Percentiles rank a stretch among this genome's conserved stretches.
Evolutionary conservation across 1,140 invertebrate species (phyloP).

Genomic region (Planococcus citri): DNA sequence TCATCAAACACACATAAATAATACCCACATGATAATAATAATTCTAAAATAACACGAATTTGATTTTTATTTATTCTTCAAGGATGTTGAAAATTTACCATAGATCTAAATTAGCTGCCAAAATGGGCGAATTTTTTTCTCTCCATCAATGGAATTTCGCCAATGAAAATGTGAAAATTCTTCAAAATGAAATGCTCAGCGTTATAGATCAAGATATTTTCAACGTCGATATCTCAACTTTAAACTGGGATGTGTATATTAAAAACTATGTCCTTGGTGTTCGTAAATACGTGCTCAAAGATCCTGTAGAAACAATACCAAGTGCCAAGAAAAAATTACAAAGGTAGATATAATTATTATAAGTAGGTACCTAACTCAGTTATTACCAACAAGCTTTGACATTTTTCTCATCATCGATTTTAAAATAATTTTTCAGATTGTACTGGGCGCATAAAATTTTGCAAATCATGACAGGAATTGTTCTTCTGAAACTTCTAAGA

Average conservation of each 20-base stretch:
- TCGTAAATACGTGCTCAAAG: conserved; percentile 64
- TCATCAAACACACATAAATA: neutral
- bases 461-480: neutral
- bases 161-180: conserved; percentile 53
- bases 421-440: conserved; percentile 6
- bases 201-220: conserved; percentile 47
- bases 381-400: neutral
- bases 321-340: conserved; percentile 50
- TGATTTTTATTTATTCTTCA: conserved; percentile 29
- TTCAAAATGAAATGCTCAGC: conserved; percentile 45
- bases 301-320: conserved; percentile 48
- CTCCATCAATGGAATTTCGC: conserved; percentile 76
- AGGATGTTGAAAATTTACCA: conserved; percentile 75
- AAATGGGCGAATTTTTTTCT: conserved; percentile 74
- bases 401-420: neutral
- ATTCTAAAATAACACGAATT: neutral
- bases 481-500: conserved; percentile 2
- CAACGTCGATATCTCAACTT: conserved; percentile 41
- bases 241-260: conserved; percentile 56
- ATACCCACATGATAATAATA: neutral
- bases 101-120: conserved; percentile 61
- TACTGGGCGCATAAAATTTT: conserved; percentile 10
- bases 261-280: conserved; percentile 64
- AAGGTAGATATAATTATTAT: conserved; percentile 34
- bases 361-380: neutral